These are phyloP conservation scores for Spinus olivaceus DNA, from an alignment of 2,797 vertebrate genomes.

Conservation along the genomic window DNA sequence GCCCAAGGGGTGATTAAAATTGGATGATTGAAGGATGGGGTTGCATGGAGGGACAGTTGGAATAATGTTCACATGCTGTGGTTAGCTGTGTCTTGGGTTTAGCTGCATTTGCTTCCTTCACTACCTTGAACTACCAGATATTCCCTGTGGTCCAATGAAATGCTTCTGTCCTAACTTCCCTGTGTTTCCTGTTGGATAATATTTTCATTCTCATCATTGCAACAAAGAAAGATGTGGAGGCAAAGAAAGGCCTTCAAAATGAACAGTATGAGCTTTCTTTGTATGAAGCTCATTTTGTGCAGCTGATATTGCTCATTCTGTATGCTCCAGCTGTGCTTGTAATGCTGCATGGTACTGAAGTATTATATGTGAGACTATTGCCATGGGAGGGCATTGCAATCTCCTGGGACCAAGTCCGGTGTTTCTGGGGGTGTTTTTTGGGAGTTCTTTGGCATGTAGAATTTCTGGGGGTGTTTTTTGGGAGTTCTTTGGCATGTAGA, in stretches of 20 bases:
- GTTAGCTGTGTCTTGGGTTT: background rate
- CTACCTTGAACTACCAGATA: background rate
- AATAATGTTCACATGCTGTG: background rate
- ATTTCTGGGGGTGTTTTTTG: background rate
- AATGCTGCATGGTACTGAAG: background rate
- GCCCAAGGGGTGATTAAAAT: background rate
- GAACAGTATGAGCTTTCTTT: background rate
- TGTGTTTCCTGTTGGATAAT: background rate
- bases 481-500: too few relatives aligned
- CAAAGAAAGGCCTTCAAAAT: background rate
- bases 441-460: too few relatives aligned
- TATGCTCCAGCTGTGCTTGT: background rate
- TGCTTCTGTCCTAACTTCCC: background rate
- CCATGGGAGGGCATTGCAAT: rapidly evolving
- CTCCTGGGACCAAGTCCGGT: background rate
- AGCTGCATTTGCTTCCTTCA: background rate
- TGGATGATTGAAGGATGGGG: background rate
- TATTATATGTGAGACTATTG: background rate
- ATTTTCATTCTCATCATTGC: background rate
- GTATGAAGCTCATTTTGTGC: background rate
- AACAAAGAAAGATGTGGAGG: background rate
- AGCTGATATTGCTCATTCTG: background rate
- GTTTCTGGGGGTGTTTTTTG: background rate
- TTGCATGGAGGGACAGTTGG: background rate
- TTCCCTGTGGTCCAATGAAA: background rate